Base-by-base conservation (phyloP, 2,888 invertebrate species). In the Agrenia bidenticulata region DNA sequence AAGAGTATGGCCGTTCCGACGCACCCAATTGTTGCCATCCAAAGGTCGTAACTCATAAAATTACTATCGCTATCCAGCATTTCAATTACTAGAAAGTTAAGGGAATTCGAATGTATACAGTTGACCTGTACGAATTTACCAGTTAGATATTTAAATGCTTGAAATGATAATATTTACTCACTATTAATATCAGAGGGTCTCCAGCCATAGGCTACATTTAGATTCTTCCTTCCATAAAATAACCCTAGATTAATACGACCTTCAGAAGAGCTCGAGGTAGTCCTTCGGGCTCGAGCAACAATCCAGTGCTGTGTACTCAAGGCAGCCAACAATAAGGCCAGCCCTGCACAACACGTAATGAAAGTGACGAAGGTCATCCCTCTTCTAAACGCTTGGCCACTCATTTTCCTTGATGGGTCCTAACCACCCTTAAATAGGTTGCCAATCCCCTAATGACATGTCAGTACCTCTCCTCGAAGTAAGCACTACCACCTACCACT, bases 271-370 rank as follows among this genome's bases (percentile, higher is more conserved):
- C 84, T 80, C 1, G 87, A 85, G 24, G 86, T 84, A 0, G 85
- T 84, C 73, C 89, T 80, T 74, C 85, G 83, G 2, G 91, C 91
- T 56, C 84, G 83, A 1, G 92, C 89, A 72, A 87, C 87, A 42
- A 90, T 85, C 92, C 92, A 93, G 77, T 89, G 87, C 74, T 89
- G 89, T 2, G 92, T 92, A 1, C 89, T 90, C 71, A 92, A 81
- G n/a, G 90, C 88, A 42, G 89, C 89, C 15, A 90, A 88, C 7
- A 91, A 84, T 73, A 92, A 81, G 32, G 89, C 89, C 69, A 92
- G 87, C 73, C 89, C 88, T 71, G 89, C 80, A 78, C 90, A 86
- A 66, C 90, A 87, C 19, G 90, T 86, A 77, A 90, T 87, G 80
- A 92, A 90, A 42, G 92, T 92, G 78, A 89, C 85, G 77, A 89